Evolutionary conservation across 2,797 vertebrate genomes (phyloP).

Genomic region (Dermochelys coriacea): DNA sequence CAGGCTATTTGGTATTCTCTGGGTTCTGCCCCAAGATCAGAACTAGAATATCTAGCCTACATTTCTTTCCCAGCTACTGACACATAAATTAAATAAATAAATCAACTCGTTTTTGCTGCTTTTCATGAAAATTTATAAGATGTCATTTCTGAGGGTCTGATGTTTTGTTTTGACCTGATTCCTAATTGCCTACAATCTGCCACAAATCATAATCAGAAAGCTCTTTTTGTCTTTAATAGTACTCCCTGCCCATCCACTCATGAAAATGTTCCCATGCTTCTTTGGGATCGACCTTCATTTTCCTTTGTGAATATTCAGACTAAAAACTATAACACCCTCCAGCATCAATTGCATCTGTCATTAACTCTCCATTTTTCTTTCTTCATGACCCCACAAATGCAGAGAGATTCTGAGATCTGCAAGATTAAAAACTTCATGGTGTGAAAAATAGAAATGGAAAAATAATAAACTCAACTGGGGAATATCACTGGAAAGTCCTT

Average conservation of each 20-base stretch:
- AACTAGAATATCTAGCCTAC: too few relatives aligned
- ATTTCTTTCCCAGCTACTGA: neutral
- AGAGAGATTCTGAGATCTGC: neutral
- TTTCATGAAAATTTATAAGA: neutral
- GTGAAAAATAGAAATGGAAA: neutral
- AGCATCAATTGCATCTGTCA: neutral
- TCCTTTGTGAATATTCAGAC: neutral
- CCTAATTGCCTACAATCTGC: neutral
- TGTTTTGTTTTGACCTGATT: neutral
- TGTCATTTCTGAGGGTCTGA: neutral
- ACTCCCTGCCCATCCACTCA: neutral
- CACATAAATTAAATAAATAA: neutral
- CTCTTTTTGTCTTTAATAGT: neutral
- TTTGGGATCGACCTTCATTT: neutral
- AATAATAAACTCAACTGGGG: neutral
- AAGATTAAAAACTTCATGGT: neutral
- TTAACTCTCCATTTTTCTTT: neutral
- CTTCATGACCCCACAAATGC: neutral
- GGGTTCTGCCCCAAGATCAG: neutral
- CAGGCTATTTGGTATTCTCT: neutral
- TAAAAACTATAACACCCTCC: neutral
- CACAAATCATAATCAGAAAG: neutral
- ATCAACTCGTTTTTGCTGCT: neutral
- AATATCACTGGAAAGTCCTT: neutral
- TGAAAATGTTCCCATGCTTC: neutral